phyloP scores from a whole-genome alignment of 2,888 invertebrate species.

The Nephrotoma guestfalica region DNA sequence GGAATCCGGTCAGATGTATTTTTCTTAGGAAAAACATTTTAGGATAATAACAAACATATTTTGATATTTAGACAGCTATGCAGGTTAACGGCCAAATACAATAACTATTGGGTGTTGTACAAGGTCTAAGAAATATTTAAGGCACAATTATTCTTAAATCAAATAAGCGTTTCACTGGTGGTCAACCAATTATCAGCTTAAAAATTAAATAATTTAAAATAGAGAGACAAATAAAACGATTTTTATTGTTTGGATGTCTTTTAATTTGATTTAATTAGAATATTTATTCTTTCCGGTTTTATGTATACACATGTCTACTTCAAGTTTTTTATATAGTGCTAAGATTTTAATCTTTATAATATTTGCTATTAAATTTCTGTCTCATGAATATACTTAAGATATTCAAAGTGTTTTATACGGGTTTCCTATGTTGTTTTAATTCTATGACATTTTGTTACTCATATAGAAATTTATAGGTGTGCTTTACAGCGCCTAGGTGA shows the following conservation, averaged over 20 bases:
- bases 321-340: neutral
- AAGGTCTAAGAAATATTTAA: neutral
- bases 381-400: neutral
- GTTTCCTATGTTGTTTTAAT: no score
- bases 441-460: no score
- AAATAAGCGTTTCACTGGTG: neutral
- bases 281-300: neutral
- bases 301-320: neutral
- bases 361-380: neutral
- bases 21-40: neutral
- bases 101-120: neutral
- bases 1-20: neutral
- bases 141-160: neutral
- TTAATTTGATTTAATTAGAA: neutral
- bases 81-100: neutral
- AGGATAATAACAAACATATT: neutral
- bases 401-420: no score
- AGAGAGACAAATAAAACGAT: neutral
- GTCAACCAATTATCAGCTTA: neutral
- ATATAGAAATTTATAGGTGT: no score
- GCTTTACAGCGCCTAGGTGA: no score
- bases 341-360: neutral
- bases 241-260: neutral
- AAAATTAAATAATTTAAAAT: neutral
- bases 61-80: neutral